Evolutionary conservation across 2,113 vertebrate species (phyloP).

Genomic region (Trematocara zebra): DNA sequence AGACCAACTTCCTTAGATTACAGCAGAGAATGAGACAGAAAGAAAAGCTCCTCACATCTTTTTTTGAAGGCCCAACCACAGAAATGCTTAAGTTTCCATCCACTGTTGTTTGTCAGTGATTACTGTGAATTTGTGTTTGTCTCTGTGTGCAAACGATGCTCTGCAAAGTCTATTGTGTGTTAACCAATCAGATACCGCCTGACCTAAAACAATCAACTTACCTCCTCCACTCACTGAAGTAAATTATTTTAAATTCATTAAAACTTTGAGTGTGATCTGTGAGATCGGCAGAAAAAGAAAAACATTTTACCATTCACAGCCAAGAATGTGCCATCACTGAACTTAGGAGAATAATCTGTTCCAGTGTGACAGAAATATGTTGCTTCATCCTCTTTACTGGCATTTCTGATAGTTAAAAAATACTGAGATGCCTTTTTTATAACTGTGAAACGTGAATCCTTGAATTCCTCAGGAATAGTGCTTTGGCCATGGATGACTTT

Average conservation of each 20-base stretch:
- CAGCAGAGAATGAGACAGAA: neutral
- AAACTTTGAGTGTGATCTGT: neutral
- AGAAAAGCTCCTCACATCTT: neutral
- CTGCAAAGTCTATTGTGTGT: neutral
- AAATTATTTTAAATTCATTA: neutral
- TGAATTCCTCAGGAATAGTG: neutral
- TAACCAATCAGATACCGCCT: neutral
- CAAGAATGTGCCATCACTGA: neutral
- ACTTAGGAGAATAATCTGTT: accelerated
- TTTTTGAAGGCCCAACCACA: neutral
- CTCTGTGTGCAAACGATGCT: neutral
- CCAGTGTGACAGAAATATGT: neutral
- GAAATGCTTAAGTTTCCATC: neutral
- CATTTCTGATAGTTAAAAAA: neutral
- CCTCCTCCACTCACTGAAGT: too few species aligned
- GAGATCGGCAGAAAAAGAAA: neutral
- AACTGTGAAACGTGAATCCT: neutral
- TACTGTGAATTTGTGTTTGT: neutral
- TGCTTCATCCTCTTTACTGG: slow-evolving; percentile 6
- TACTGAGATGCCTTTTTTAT: accelerated
- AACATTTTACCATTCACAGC: neutral
- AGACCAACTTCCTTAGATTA: accelerated
- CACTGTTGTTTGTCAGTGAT: neutral
- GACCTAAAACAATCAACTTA: neutral
- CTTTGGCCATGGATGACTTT: accelerated